phyloP scores from a whole-genome alignment of 2,113 vertebrate species.

The Cercopithecus mona region DNA sequence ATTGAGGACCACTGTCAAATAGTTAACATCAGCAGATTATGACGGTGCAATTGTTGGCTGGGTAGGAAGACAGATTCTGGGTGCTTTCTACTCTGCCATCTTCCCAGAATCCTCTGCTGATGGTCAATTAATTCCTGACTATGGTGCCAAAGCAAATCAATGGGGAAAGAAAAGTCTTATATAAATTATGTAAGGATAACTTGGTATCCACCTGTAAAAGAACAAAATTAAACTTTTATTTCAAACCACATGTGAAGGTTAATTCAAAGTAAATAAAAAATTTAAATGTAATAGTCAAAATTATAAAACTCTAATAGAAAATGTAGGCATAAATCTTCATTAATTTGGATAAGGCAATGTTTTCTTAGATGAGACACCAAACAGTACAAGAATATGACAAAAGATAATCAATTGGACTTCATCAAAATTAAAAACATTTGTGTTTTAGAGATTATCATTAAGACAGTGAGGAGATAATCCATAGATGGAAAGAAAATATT shows the following conservation, averaged over 20 bases:
- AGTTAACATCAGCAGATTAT: background rate
- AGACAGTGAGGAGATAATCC: background rate
- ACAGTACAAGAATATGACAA: background rate
- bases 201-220: background rate
- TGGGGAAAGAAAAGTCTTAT: background rate
- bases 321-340: background rate
- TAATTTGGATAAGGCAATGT: background rate
- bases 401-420: background rate
- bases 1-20: background rate
- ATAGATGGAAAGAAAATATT: background rate
- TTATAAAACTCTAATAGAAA: conserved; percentile 8
- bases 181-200: background rate
- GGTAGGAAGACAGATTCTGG: background rate
- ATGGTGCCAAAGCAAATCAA: background rate
- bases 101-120: background rate
- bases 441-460: background rate
- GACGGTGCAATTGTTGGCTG: background rate
- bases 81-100: background rate
- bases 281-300: background rate
- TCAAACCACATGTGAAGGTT: background rate
- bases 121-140: background rate
- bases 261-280: conserved; percentile 17
- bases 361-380: background rate
- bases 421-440: background rate
- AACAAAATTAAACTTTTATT: background rate